phyloP scores from a whole-genome alignment of 2,888 invertebrate genomes.

The Tenthredo notha region DNA sequence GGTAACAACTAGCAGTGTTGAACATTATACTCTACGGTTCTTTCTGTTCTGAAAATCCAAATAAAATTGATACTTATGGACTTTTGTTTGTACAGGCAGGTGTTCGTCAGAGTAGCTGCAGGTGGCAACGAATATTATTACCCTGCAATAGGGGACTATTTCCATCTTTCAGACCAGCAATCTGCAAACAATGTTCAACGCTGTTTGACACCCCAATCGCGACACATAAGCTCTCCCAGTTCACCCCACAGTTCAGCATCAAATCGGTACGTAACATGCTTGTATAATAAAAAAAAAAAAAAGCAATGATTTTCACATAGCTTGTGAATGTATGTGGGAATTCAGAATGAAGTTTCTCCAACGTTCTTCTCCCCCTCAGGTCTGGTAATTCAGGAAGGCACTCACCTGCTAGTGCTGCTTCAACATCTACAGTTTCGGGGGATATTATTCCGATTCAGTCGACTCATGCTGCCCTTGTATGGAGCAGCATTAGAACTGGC shows the following conservation, averaged over 20 bases:
- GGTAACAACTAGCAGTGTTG: constrained; percentile 58
- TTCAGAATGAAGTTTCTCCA: neutral
- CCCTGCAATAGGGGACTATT: constrained; percentile 63
- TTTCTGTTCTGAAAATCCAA: neutral
- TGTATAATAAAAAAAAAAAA: neutral
- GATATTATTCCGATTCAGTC: constrained; percentile 80
- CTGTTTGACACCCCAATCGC: constrained; percentile 70
- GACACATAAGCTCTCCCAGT: constrained; percentile 68
- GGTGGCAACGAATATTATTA: constrained; percentile 65
- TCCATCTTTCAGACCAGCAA: constrained; percentile 58
- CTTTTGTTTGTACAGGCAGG: constrained; percentile 60
- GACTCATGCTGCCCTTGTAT: constrained; percentile 81
- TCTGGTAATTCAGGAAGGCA: constrained; percentile 69
- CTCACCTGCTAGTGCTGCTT: constrained; percentile 73
- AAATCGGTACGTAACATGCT: constrained; percentile 65
- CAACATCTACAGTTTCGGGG: constrained; percentile 69
- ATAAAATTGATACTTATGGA: neutral
- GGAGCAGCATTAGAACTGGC: constrained; percentile 82
- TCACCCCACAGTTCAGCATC: constrained; percentile 71
- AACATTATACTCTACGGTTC: neutral
- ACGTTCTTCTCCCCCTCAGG: neutral
- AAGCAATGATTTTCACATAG: neutral
- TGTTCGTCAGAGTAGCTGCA: constrained; percentile 65
- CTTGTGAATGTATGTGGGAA: neutral
- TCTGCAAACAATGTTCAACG: constrained; percentile 65